Evolutionary conservation across 2,113 vertebrate species (phyloP).

Genomic region (Lophotis ruficrista): DNA sequence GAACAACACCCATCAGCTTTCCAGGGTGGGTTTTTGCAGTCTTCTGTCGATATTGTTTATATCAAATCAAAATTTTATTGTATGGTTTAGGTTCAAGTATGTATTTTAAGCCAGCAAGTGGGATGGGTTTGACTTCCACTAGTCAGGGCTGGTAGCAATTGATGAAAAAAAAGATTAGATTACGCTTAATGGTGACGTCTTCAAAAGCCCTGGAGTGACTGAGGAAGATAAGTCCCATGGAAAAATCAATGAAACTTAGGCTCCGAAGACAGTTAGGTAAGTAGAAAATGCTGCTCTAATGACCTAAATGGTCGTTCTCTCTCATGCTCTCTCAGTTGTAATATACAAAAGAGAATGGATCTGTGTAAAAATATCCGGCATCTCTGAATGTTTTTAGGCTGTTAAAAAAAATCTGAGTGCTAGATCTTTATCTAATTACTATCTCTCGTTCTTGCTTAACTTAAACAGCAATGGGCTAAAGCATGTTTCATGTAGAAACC

Average conservation of each 20-base stretch:
- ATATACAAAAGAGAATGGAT: background rate
- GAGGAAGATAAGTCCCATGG: conserved; percentile 8
- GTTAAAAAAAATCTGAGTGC: background rate
- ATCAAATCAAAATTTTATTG: background rate
- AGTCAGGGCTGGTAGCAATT: background rate
- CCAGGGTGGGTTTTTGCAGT: background rate
- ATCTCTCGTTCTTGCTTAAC: background rate
- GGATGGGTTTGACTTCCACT: conserved; percentile 6
- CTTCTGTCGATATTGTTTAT: background rate
- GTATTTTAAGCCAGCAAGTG: background rate
- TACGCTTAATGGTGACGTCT: conserved; percentile 50
- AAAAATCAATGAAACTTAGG: conserved; percentile 54
- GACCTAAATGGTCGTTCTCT: background rate
- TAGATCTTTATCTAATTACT: background rate
- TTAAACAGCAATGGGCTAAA: background rate
- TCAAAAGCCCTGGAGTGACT: conserved; percentile 35
- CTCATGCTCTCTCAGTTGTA: background rate
- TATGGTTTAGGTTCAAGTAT: background rate
- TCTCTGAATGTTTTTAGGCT: background rate
- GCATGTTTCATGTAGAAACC: background rate
- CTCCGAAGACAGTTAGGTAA: conserved; percentile 27
- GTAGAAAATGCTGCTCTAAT: conserved; percentile 49
- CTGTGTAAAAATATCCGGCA: conserved; percentile 26
- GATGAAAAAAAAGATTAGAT: conserved; percentile 28
- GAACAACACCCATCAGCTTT: conserved; percentile 12